Conservation (phyloP, 2,113 vertebrate genomes). For the Noturus placidus region DNA sequence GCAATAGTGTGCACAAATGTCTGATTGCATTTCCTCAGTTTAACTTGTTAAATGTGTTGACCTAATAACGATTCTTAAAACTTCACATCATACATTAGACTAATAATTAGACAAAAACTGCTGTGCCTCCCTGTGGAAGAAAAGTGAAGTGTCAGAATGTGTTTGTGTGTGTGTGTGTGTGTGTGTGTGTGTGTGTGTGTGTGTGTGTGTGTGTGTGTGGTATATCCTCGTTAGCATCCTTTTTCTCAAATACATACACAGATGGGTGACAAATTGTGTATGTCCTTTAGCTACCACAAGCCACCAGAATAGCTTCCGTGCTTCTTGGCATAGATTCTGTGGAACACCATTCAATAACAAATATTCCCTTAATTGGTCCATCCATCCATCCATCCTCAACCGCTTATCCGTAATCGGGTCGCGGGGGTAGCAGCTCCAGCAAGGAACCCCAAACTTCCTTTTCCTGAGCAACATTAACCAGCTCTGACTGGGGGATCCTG, state of each 20-base stretch:
- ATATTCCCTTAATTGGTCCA: too few species aligned
- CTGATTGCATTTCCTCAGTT: not conserved
- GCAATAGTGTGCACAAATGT: not conserved
- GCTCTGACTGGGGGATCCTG: too few species aligned
- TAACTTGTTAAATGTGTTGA: not conserved
- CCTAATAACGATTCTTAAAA: too few species aligned
- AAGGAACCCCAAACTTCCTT: too few species aligned
- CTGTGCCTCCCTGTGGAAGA: slow-evolving; percentile 35
- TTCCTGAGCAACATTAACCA: too few species aligned
- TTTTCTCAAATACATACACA: not conserved
- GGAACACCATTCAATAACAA: not conserved
- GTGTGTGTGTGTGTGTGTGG: not conserved
- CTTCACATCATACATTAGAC: not conserved
- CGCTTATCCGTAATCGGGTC: too few species aligned
- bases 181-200: not conserved
- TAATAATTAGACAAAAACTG: not conserved
- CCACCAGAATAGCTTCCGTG: not conserved
- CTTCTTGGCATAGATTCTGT: not conserved
- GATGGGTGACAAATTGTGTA: not conserved
- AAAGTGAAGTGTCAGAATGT: not conserved
- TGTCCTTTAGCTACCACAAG: not conserved
- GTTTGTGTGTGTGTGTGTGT: not conserved
- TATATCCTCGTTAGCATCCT: not conserved
- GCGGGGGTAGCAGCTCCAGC: too few species aligned
- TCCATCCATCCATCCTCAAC: too few species aligned